Percentiles rank a stretch among this genome's conserved stretches.
Evolutionary conservation across 1,140 invertebrate species (phyloP).

Genomic region (Scylla paramamosain): DNA sequence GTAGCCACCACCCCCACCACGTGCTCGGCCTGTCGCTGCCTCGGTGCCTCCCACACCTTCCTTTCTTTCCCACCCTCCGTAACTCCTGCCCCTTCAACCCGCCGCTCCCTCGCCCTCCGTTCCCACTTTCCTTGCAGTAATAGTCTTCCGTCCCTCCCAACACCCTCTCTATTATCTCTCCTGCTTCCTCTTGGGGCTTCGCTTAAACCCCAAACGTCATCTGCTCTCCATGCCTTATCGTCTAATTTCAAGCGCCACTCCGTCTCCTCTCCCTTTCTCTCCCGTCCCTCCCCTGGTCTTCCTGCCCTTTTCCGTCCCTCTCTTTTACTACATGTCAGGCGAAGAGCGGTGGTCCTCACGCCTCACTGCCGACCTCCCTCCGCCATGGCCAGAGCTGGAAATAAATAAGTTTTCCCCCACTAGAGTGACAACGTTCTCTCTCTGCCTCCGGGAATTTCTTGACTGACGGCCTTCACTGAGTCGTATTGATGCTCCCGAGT

Average conservation of each 20-base stretch:
- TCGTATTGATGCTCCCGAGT: not conserved
- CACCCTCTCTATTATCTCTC: slow-evolving; percentile 2
- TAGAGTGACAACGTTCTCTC: slow-evolving; percentile 8
- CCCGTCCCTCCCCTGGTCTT: not conserved
- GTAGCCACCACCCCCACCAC: not conserved
- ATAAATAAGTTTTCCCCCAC: not conserved
- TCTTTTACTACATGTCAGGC: not conserved
- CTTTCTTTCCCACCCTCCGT: not conserved
- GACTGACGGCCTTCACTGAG: not conserved
- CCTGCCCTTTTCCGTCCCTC: not conserved
- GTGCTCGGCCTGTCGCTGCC: not conserved
- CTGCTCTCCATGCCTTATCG: not conserved
- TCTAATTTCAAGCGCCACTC: not conserved
- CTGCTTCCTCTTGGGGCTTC: not conserved
- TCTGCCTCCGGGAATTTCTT: not conserved
- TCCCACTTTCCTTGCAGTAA: not conserved
- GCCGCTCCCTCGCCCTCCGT: not conserved
- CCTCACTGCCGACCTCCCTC: not conserved
- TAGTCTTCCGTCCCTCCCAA: not conserved
- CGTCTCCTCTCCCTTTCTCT: not conserved
- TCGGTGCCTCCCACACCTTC: not conserved
- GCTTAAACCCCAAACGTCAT: not conserved
- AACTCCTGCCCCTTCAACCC: not conserved
- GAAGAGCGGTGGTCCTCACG: not conserved
- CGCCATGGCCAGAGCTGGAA: not conserved